A percentile compares a stretch with the other conserved stretches of the same genome.
phyloP scores from a whole-genome alignment of 2,797 vertebrate genomes.

The Amblyraja radiata region DNA sequence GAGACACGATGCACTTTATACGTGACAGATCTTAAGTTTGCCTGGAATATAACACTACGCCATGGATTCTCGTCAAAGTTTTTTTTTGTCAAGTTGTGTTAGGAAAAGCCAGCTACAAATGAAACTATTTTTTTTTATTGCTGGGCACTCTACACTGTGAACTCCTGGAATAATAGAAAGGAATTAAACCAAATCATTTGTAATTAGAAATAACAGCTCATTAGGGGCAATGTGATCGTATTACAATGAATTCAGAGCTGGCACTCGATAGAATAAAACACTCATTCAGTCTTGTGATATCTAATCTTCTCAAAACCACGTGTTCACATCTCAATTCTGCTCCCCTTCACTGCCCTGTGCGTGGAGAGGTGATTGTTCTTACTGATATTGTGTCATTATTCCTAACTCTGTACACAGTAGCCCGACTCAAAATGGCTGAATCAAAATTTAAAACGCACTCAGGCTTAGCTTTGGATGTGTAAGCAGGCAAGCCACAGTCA shows the following conservation, averaged over 20 bases:
- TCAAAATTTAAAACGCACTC: slow-evolving; percentile 17
- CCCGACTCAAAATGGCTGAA: neutral
- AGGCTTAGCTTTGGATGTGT: slow-evolving; percentile 20
- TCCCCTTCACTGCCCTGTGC: neutral
- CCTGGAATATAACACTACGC: neutral
- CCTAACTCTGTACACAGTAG: neutral
- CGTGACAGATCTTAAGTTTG: neutral
- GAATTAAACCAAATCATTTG: slow-evolving; percentile 27
- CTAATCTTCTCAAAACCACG: neutral
- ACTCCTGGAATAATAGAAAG: neutral
- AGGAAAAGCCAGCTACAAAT: slow-evolving; percentile 7
- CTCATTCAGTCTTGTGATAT: neutral
- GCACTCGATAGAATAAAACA: neutral
- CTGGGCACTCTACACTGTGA: neutral
- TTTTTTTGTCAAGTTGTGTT: slow-evolving; percentile 17
- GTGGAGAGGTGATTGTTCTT: neutral
- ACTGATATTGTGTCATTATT: neutral
- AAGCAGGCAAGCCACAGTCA: neutral
- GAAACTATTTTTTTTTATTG: neutral
- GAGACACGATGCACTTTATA: neutral
- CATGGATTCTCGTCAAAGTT: neutral
- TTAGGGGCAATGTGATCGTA: neutral
- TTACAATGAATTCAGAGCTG: slow-evolving; percentile 13
- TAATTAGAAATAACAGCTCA: slow-evolving; percentile 20
- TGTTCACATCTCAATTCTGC: slow-evolving; percentile 13